A percentile compares a stretch with the other conserved stretches of the same genome.
phyloP scores from a whole-genome alignment of 2,888 invertebrate genomes.

The Drosophila ezoana region DNA sequence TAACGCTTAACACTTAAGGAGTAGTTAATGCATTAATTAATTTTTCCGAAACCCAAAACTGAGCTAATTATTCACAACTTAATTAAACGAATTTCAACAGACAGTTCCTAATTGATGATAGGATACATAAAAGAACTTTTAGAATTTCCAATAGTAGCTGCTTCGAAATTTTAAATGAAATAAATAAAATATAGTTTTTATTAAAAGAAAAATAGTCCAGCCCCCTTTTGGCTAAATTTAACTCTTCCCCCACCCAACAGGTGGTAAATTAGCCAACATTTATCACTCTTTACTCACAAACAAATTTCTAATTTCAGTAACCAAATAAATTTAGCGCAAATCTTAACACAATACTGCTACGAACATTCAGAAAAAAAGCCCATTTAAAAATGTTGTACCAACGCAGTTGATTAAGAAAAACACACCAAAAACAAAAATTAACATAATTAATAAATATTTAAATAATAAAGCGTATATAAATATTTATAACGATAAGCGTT shows the following conservation, averaged over 20 bases:
- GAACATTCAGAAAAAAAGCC: slow-evolving; percentile 61
- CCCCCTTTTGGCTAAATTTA: background rate
- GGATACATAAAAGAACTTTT: too few species aligned
- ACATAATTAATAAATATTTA: slow-evolving; percentile 40
- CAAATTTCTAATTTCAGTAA: slow-evolving; percentile 62
- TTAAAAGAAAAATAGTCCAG: background rate
- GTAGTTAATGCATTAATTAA: background rate
- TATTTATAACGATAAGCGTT: slow-evolving; percentile 65
- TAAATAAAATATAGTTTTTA: background rate
- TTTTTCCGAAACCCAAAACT: too few species aligned
- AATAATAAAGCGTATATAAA: slow-evolving; percentile 39
- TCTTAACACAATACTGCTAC: slow-evolving; percentile 68
- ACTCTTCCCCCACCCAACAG: slow-evolving; percentile 53
- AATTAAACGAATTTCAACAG: too few species aligned
- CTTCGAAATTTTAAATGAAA: too few species aligned
- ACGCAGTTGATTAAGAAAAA: slow-evolving; percentile 81
- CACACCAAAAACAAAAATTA: slow-evolving; percentile 57
- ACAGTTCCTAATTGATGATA: too few species aligned
- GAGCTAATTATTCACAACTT: too few species aligned
- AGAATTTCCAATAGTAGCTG: too few species aligned
- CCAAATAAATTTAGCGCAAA: slow-evolving; percentile 66
- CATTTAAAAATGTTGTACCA: slow-evolving; percentile 81
- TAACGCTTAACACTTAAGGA: background rate
- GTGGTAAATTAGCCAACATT: slow-evolving; percentile 41
- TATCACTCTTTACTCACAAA: slow-evolving; percentile 19